Evolutionary conservation across 2,888 invertebrate genomes (phyloP).

Genomic region (Marronus borbonicus): DNA sequence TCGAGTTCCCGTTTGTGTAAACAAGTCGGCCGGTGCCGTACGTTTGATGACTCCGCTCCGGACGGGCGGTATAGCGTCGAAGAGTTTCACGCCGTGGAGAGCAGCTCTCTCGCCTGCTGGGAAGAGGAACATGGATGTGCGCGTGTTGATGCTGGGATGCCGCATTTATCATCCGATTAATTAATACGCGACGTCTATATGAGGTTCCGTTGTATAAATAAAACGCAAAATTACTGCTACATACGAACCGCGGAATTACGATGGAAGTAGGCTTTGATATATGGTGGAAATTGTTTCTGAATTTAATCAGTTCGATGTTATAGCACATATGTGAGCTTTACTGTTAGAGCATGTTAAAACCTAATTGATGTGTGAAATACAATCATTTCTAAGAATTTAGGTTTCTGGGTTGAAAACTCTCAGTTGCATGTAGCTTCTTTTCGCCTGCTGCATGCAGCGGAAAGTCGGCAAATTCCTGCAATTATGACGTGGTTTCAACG

Average conservation of each 20-base stretch:
- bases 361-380: too few species aligned
- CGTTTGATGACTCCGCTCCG: conserved; percentile 38
- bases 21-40: conserved; percentile 53
- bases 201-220: conserved; percentile 45
- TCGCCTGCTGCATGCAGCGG: too few species aligned
- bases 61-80: conserved; percentile 6
- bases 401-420: too few species aligned
- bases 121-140: conserved; percentile 27
- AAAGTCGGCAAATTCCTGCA: too few species aligned
- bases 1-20: conserved; percentile 58
- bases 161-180: conserved; percentile 52
- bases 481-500: too few species aligned
- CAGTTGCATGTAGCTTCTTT: too few species aligned
- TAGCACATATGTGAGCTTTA: background rate
- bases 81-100: too few species aligned
- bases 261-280: too few species aligned
- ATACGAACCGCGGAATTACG: background rate
- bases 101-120: background rate
- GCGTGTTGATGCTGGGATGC: conserved; percentile 43
- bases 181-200: conserved; percentile 50
- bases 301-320: background rate
- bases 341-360: too few species aligned
- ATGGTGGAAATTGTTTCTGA: too few species aligned
- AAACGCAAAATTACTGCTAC: conserved; percentile 24
- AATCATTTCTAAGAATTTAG: too few species aligned